Evolutionary conservation across 2,113 vertebrate species (phyloP).

Genomic region (Oryzias woworae): DNA sequence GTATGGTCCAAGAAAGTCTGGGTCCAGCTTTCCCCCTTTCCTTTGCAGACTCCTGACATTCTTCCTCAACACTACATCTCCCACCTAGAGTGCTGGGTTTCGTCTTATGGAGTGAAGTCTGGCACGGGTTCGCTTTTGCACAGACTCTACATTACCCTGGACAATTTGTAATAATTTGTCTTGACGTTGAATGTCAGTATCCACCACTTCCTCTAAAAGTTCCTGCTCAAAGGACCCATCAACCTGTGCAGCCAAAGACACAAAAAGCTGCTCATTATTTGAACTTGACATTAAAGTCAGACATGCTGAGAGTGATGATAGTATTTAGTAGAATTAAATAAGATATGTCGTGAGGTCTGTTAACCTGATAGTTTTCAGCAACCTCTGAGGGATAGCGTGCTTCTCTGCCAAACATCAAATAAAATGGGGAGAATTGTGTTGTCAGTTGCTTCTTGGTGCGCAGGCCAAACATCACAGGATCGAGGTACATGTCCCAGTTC

Average conservation of each 20-base stretch:
- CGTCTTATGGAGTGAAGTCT: too few relatives aligned
- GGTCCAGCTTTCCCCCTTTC: background rate
- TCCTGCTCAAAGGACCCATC: too few relatives aligned
- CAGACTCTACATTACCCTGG: too few relatives aligned
- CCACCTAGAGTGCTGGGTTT: background rate
- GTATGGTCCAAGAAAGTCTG: background rate
- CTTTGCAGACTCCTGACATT: background rate
- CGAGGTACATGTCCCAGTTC: background rate
- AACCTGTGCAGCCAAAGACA: too few relatives aligned
- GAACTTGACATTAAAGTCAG: too few relatives aligned
- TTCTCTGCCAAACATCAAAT: background rate
- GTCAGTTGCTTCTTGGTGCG: background rate
- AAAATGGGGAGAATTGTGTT: background rate
- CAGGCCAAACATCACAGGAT: conserved; percentile 1
- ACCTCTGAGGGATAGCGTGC: background rate
- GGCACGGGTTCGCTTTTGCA: background rate
- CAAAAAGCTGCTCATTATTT: too few relatives aligned
- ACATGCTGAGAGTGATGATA: too few relatives aligned
- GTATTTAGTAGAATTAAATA: too few relatives aligned
- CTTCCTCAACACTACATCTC: background rate
- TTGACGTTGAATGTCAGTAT: too few relatives aligned
- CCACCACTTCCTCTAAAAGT: too few relatives aligned
- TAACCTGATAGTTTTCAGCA: background rate
- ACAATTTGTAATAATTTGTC: too few relatives aligned
- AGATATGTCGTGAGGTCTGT: too few relatives aligned